phyloP scores from a whole-genome alignment of 92 coral and sea anemone genomes.

The Anthopleura xanthogrammica region DNA sequence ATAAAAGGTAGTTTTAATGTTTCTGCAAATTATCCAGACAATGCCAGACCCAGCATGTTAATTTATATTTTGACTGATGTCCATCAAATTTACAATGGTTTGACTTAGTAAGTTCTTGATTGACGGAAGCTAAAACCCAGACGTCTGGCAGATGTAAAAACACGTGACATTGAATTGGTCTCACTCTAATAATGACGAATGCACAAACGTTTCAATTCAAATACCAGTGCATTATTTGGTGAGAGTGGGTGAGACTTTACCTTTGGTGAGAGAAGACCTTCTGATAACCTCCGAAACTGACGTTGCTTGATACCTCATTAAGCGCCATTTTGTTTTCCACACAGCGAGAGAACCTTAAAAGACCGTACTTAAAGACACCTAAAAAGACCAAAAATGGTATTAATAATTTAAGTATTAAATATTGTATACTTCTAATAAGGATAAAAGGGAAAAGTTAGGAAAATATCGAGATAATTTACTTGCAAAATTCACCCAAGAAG shows the following conservation, averaged over 20 bases:
- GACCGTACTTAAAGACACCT: constrained; percentile 9
- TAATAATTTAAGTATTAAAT: neutral
- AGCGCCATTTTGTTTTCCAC: constrained; percentile 58
- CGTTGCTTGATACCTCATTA: constrained; percentile 71
- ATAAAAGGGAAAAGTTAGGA: neutral
- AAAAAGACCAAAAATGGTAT: neutral
- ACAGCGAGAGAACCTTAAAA: neutral
- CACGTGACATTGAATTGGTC: neutral
- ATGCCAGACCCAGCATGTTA: too few species aligned
- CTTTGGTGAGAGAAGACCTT: constrained; percentile 83
- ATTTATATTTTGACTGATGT: too few species aligned
- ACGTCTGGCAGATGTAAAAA: neutral
- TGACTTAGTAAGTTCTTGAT: too few species aligned
- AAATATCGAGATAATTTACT: neutral
- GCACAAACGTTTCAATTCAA: neutral
- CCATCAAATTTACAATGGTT: too few species aligned
- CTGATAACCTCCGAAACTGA: constrained; percentile 82
- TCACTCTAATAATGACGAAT: neutral
- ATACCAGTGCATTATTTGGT: neutral
- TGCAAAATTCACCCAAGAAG: neutral
- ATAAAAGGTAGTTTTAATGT: neutral
- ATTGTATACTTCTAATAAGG: neutral
- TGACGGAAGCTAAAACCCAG: too few species aligned
- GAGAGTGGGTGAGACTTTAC: constrained; percentile 11
- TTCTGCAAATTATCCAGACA: too few species aligned